Evolutionary conservation across 2,113 vertebrate genomes (phyloP).

Genomic region (Collichthys lucidus): DNA sequence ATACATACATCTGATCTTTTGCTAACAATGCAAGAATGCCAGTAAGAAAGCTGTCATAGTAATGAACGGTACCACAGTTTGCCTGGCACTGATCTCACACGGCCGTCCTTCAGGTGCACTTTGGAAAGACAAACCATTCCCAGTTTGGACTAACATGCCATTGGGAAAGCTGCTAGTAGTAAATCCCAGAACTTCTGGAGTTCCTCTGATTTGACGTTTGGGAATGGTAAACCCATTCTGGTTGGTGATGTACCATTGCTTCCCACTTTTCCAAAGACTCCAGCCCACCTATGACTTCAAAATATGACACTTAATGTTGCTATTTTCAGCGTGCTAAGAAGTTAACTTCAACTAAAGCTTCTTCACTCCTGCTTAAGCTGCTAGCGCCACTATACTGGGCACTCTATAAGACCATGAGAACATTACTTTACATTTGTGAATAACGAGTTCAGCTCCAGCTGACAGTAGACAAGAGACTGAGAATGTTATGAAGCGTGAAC

Average conservation of each 20-base stretch:
- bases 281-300: constrained; percentile 55
- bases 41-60: background rate
- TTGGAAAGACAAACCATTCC: background rate
- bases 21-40: too few species aligned
- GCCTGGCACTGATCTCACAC: background rate
- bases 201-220: constrained; percentile 13
- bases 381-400: constrained; percentile 60
- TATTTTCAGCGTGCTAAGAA: constrained; percentile 71
- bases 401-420: constrained; percentile 65
- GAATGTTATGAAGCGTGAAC: constrained; percentile 58
- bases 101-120: background rate
- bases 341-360: constrained; percentile 68
- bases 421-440: constrained; percentile 79
- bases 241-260: background rate
- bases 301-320: constrained; percentile 60
- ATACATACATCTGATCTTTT: constrained; percentile 1
- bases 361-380: constrained; percentile 69
- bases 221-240: background rate
- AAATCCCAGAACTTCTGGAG: background rate
- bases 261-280: constrained; percentile 44
- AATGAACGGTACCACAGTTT: background rate
- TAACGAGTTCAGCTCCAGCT: constrained; percentile 60
- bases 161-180: constrained; percentile 31
- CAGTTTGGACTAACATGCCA: constrained; percentile 6
- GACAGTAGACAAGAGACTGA: constrained; percentile 53